Percentiles rank a stretch among this genome's conserved stretches.
Conservation (phyloP, 2,797 vertebrate species). For the Spinus olivaceus region DNA sequence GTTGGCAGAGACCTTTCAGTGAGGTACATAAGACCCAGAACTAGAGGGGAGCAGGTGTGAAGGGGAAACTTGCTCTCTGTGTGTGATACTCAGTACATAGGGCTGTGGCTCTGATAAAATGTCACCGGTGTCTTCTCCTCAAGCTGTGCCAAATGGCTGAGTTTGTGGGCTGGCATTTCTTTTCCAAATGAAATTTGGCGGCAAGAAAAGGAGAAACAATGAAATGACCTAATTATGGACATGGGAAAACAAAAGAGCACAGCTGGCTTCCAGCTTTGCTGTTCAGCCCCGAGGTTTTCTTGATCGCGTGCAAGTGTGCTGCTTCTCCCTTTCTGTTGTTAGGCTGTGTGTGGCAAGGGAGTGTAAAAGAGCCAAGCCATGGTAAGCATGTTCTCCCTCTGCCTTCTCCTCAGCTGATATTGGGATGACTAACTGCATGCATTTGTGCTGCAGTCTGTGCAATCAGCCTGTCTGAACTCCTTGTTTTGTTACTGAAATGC, state of each 20-base stretch:
- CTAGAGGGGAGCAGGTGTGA: not conserved
- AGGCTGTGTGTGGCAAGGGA: not conserved
- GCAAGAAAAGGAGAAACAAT: not conserved
- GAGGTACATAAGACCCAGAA: not conserved
- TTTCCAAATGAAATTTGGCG: not conserved
- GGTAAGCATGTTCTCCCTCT: not conserved
- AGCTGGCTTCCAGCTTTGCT: not conserved
- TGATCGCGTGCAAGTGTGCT: fast-evolving
- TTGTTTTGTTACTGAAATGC: not conserved
- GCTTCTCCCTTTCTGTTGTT: not conserved
- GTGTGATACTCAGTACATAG: not conserved
- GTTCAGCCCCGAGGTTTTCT: not conserved
- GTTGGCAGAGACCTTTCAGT: not conserved
- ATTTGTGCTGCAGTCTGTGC: not conserved
- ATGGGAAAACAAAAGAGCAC: not conserved
- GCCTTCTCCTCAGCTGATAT: not conserved
- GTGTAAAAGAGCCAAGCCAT: not conserved
- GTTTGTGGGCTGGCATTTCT: not conserved
- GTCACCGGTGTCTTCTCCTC: not conserved
- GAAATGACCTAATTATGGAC: not conserved
- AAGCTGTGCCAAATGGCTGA: not conserved
- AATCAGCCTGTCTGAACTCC: not conserved
- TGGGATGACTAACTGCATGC: not conserved
- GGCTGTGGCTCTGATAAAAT: not conserved
- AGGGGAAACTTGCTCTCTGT: not conserved